Evolutionary conservation across 2,888 invertebrate genomes (phyloP).

Genomic region (Erpobdella octoculata): DNA sequence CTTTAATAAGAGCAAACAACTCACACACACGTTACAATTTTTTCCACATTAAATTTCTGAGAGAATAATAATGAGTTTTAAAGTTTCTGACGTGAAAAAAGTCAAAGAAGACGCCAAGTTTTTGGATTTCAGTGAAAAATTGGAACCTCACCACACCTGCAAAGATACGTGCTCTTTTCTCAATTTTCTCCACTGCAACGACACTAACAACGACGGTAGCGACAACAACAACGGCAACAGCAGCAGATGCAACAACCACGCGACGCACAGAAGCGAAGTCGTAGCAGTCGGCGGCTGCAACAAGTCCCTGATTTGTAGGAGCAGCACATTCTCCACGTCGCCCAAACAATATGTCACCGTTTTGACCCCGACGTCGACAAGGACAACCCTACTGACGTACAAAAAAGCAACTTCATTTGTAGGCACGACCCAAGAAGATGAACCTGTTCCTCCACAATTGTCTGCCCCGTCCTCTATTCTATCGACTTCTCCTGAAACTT

Average conservation of each 20-base stretch:
- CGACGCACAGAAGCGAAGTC: background rate
- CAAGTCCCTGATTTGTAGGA: background rate
- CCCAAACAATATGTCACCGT: background rate
- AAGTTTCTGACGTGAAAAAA: too few relatives aligned
- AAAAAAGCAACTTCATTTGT: background rate
- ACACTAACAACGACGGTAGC: background rate
- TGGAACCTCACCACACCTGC: background rate
- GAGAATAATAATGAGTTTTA: background rate
- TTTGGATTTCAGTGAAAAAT: background rate
- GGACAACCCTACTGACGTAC: background rate
- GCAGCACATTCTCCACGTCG: background rate
- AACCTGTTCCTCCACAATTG: background rate
- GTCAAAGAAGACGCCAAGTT: background rate
- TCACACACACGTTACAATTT: too few relatives aligned
- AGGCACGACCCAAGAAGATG: background rate
- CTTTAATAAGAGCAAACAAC: too few relatives aligned
- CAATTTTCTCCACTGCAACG: background rate
- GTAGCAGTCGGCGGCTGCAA: background rate
- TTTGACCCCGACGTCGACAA: background rate
- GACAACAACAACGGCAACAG: background rate
- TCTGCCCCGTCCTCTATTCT: background rate
- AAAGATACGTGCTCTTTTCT: background rate
- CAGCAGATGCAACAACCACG: background rate
- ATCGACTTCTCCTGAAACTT: background rate
- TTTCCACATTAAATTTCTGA: background rate